Evolutionary conservation across 1,140 invertebrate genomes (phyloP), one percentile per base, ranked within the genome.

Genomic region (Frieseomelitta varia): DNA sequence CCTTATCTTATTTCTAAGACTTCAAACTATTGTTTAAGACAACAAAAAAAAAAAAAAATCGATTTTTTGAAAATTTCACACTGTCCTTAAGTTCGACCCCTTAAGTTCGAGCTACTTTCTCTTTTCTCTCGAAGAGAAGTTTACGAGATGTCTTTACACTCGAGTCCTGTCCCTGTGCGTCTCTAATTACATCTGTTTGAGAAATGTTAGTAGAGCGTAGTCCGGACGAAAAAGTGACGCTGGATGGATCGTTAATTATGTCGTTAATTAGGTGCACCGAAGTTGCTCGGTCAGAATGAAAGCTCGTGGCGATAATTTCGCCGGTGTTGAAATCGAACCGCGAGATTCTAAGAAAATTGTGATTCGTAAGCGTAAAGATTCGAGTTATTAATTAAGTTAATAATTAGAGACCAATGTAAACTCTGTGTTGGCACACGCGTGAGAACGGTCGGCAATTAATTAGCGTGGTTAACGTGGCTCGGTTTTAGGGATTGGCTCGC

Each of bases 381-480:
- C 69, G 56, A 19, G 51, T 84, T 84, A 84, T 84, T 84, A 84
- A 84, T 84, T 67, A 67, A 56, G 21, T 63, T 67, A 27, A 84
- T 84, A 84, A 84, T 79, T 55, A 73, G 55, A 15, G 55, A 58
- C 71, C 24, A n/a, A n/a, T 34, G 47, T 78, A 83, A 78, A 83
- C n/a, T n/a, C 21, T n/a, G n/a, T 11, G 30, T 14, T 15, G 39
- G 63, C 67, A 58, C 74, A 65, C 74, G 81, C n/a, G 65, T 12
- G 63, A 55, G 51, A 68, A 76, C 72, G 47, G 61, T 12, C 61
- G 74, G 61, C 80, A 39, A 69, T 77, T 83, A 83, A 83, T 83
- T 61, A 78, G 55, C 27, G 34, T 4, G 65, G 39, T 71, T 69
- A 78, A 82, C 27, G 30, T 10, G 55, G 10, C 21, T 17, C 1